Conservation (phyloP, 2,888 invertebrate genomes). For the Atherix ibis region DNA sequence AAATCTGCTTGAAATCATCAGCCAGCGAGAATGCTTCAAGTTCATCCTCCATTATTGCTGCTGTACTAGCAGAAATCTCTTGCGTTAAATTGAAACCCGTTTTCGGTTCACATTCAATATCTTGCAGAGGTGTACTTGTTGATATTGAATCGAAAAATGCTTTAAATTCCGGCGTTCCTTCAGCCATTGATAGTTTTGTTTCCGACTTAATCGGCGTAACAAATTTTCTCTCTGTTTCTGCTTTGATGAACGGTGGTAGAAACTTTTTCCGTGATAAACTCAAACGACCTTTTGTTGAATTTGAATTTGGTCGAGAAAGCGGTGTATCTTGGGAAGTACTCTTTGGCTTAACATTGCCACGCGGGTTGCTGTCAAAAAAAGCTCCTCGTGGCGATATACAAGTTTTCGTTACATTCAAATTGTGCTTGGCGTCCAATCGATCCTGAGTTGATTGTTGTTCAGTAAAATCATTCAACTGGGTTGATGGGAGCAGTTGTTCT, state of each 20-base stretch:
- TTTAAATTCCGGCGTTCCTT: constrained; percentile 7
- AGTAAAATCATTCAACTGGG: background rate
- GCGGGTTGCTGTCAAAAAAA: background rate
- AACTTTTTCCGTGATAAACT: constrained; percentile 1
- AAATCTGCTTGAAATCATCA: too few species aligned
- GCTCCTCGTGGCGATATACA: too few species aligned
- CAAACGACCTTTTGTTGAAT: background rate
- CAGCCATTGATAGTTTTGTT: background rate
- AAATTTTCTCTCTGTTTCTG: background rate
- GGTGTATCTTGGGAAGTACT: background rate
- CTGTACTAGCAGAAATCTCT: constrained; percentile 25
- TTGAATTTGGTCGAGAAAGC: background rate
- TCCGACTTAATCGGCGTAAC: constrained; percentile 2
- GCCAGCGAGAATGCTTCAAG: too few species aligned
- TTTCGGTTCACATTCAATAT: background rate
- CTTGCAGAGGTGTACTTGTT: constrained; percentile 7
- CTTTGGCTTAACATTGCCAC: background rate
- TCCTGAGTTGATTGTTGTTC: too few species aligned
- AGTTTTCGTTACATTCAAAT: too few species aligned
- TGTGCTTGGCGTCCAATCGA: too few species aligned
- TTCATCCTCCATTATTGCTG: constrained; percentile 27
- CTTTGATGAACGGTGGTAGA: background rate
- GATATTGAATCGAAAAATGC: constrained; percentile 8
- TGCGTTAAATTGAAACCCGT: constrained; percentile 14
- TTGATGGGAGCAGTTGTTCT: background rate